Base-by-base conservation (phyloP, 1,140 invertebrate species). In the Papilio dardanus region DNA sequence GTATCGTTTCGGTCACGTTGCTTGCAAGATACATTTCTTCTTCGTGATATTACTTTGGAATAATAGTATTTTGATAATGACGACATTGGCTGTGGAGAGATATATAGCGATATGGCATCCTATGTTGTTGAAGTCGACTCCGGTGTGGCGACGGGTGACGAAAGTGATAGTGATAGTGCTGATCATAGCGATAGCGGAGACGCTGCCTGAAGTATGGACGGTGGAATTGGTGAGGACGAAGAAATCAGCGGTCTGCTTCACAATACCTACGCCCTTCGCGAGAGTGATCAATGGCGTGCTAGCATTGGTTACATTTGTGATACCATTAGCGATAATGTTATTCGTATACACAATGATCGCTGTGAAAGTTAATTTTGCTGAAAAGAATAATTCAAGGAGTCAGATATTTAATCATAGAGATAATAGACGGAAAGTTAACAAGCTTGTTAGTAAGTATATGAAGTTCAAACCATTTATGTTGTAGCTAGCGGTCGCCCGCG, bases 371-470 rank as follows among this genome's bases (percentile, higher is more conserved):
- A 90, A 86, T 50, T 69, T 74, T 6, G 81, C 71, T n/a, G 84
- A 84, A 62, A 87, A 84, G 35, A 80, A 77, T 3, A 82, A 84
- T 50, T 76, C 78, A 5, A 79, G 78, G 0, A 81, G 78, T 21
- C 83, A 83, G 7, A 81, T 87, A 31, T 90, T 88, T 24, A 92
- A 91, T 58, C 83, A 88, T 66, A 83, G 84, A 2, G 79, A 87
- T 28, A 88, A 88, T 30, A 89, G 84, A 14, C 82, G 81, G 4
- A 91, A 86, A 85, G 83, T 92, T 4, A 89, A 91, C 73, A 91
- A 91, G 65, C 81, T 92, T 24, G 84, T 90, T 77, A 81, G 91
- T 92, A 86, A 88, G 87, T 89, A 62, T n/a, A n/a, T n/a, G n/a
- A n/a, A n/a, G n/a, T n/a, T n/a, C n/a, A n/a, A n/a, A n/a, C n/a